Percentiles rank a stretch among this genome's conserved stretches.
These are phyloP conservation scores for Loxodonta africana DNA, from an alignment of 2,113 vertebrate species.

Conservation along the genomic window DNA sequence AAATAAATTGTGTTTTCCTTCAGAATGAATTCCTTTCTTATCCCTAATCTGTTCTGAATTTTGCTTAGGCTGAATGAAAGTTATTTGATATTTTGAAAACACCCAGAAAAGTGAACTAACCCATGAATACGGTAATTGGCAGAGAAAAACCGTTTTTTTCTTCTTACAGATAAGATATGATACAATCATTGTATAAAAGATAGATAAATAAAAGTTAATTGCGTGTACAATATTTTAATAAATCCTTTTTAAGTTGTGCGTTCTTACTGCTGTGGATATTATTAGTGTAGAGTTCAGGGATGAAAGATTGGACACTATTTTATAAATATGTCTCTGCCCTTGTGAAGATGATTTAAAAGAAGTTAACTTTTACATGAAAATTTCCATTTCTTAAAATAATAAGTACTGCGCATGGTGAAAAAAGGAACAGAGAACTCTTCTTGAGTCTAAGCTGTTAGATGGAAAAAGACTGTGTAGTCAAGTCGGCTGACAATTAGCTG, in stretches of 20 bases:
- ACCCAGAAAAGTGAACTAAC: neutral
- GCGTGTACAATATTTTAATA: neutral
- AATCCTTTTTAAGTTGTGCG: neutral
- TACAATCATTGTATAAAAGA: neutral
- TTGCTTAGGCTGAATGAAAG: constrained; percentile 34
- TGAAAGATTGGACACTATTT: neutral
- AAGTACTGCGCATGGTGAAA: neutral
- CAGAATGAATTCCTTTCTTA: neutral
- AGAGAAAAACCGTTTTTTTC: neutral
- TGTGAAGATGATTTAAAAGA: neutral
- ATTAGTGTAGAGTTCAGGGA: neutral
- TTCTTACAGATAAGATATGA: neutral
- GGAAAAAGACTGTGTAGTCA: neutral
- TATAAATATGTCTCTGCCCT: neutral
- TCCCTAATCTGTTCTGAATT: constrained; percentile 21
- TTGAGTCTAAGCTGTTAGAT: neutral
- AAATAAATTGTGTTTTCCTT: constrained; percentile 32
- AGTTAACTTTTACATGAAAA: neutral
- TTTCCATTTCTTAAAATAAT: neutral
- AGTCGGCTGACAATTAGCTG: neutral
- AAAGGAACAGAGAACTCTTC: neutral
- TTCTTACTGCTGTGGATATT: neutral
- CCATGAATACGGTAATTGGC: neutral
- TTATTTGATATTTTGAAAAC: neutral
- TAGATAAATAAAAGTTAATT: constrained; percentile 10